phyloP scores from a whole-genome alignment of 2,888 invertebrate species.

The Cyaniris semiargus region DNA sequence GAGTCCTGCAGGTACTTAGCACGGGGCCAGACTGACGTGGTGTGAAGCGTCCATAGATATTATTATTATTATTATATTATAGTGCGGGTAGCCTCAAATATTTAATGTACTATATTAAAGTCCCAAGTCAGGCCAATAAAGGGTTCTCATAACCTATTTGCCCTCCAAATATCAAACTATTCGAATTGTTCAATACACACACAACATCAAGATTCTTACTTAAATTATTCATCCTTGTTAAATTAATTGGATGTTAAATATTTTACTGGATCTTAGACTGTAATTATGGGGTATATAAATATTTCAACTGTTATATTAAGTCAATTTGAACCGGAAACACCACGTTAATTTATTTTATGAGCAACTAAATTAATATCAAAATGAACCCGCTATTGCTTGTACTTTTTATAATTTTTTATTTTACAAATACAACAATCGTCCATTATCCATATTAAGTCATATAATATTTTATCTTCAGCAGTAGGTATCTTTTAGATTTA shows the following conservation, averaged over 20 bases:
- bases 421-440: background rate
- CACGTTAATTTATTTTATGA: no score
- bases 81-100: slow-evolving; percentile 25
- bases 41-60: no score
- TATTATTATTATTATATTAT: no score
- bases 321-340: no score
- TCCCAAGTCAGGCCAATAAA: slow-evolving; percentile 19
- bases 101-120: slow-evolving; percentile 25
- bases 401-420: background rate
- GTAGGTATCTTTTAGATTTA: background rate
- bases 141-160: slow-evolving; percentile 22
- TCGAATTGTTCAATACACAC: slow-evolving; percentile 10
- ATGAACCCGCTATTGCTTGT: no score
- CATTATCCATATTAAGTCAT: background rate
- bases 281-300: background rate
- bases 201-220: background rate
- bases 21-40: no score
- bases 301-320: no score
- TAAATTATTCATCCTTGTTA: slow-evolving; percentile 4
- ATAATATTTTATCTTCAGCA: background rate
- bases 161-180: slow-evolving; percentile 24
- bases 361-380: no score
- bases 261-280: background rate
- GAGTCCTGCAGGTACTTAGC: no score
- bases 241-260: slow-evolving; percentile 21